Conservation (phyloP, 92 coral and sea anemone genomes). For the Metridium senile region DNA sequence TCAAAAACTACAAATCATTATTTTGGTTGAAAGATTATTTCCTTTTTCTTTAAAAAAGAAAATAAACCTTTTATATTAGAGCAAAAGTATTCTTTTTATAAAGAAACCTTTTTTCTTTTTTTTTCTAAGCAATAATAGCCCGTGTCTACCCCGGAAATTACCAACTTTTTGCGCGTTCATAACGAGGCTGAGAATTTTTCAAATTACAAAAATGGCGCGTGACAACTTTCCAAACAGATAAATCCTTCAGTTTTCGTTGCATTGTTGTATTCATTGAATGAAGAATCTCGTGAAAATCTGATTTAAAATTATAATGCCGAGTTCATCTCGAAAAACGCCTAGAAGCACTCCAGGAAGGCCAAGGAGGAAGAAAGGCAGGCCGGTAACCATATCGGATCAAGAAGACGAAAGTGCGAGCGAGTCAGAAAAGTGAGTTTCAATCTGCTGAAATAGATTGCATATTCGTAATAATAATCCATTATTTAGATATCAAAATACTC, state of each 20-base stretch:
- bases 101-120: too few species aligned
- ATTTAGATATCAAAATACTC: too few species aligned
- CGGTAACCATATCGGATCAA: background rate
- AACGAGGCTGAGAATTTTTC: conserved; percentile 33
- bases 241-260: background rate
- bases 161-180: background rate
- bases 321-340: conserved; percentile 17
- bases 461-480: too few species aligned
- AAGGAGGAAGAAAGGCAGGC: background rate
- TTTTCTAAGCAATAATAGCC: too few species aligned
- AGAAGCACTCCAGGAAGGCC: background rate
- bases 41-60: too few species aligned
- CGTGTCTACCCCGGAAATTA: conserved; percentile 6
- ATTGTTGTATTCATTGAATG: conserved; percentile 14
- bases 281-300: conserved; percentile 12
- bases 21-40: too few species aligned
- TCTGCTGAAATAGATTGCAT: too few species aligned
- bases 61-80: too few species aligned
- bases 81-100: too few species aligned
- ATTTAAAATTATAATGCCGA: conserved; percentile 13
- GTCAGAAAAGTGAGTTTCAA: conserved; percentile 2
- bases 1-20: background rate
- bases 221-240: conserved; percentile 17
- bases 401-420: background rate
- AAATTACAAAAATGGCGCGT: conserved; percentile 32